Evolutionary conservation across 2,113 vertebrate genomes (phyloP).

Genomic region (Xenopus borealis): DNA sequence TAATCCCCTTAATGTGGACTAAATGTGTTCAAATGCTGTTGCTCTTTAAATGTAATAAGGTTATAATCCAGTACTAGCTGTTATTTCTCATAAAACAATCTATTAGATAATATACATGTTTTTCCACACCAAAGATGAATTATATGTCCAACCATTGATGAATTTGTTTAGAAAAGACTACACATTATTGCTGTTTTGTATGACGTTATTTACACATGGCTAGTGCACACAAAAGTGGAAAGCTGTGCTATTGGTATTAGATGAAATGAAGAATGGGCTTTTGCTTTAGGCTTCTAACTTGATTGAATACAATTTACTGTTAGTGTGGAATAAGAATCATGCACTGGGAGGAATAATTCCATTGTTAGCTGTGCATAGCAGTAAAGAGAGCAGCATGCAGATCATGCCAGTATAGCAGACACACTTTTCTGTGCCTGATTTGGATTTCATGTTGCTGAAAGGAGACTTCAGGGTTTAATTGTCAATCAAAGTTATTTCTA

Average conservation of each 20-base stretch:
- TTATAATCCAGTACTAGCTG: neutral
- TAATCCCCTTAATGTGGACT: no score
- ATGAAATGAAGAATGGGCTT: no score
- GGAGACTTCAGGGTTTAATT: slow-evolving; percentile 49
- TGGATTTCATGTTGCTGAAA: slow-evolving; percentile 43
- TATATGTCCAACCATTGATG: no score
- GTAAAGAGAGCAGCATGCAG: slow-evolving; percentile 17
- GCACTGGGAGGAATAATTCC: neutral
- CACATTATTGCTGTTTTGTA: no score
- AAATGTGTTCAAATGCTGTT: neutral
- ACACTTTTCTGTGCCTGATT: slow-evolving; percentile 8
- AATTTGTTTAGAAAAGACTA: no score
- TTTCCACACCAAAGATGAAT: neutral
- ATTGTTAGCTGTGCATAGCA: neutral
- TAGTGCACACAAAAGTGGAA: no score
- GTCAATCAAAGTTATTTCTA: slow-evolving; percentile 56
- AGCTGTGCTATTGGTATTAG: no score
- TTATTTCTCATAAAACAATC: neutral
- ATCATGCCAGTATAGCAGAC: slow-evolving; percentile 17
- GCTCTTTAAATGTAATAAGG: neutral
- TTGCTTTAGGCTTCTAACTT: no score
- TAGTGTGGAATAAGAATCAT: neutral
- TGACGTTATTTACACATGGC: no score
- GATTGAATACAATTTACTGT: no score
- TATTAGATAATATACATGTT: neutral